Evolutionary conservation across 2,113 vertebrate genomes (phyloP).

Genomic region (Bos taurus): DNA sequence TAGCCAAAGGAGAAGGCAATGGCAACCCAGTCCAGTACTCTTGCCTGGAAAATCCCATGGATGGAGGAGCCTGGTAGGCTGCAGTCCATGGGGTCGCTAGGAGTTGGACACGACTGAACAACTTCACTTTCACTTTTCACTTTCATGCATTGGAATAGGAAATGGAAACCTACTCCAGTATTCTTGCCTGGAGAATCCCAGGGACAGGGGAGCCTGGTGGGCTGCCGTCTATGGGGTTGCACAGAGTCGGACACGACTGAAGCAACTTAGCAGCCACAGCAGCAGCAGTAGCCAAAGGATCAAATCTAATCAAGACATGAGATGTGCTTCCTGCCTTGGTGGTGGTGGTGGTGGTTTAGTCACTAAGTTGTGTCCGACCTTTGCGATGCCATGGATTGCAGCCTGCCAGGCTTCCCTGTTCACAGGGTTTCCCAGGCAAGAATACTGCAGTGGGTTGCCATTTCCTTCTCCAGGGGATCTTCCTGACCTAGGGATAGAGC

Average conservation of each 20-base stretch:
- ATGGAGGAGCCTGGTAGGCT: background rate
- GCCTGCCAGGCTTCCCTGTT: background rate
- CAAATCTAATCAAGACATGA: background rate
- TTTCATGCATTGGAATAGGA: background rate
- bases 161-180: background rate
- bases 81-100: background rate
- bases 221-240: background rate
- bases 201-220: background rate
- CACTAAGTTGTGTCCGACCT: background rate
- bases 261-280: background rate
- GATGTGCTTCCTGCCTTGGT: background rate
- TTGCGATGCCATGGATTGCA: background rate
- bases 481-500: background rate
- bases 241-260: background rate
- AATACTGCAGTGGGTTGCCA: background rate
- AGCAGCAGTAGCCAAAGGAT: background rate
- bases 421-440: background rate
- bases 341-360: background rate
- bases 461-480: background rate
- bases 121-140: background rate
- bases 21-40: background rate
- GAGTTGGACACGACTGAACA: rapidly evolving
- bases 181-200: background rate
- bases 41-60: background rate
- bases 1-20: background rate